A percentile compares a stretch with the other conserved stretches of the same genome.
Evolutionary conservation across 2,797 vertebrate species (phyloP).

Genomic region (Thripadectes ignobilis): DNA sequence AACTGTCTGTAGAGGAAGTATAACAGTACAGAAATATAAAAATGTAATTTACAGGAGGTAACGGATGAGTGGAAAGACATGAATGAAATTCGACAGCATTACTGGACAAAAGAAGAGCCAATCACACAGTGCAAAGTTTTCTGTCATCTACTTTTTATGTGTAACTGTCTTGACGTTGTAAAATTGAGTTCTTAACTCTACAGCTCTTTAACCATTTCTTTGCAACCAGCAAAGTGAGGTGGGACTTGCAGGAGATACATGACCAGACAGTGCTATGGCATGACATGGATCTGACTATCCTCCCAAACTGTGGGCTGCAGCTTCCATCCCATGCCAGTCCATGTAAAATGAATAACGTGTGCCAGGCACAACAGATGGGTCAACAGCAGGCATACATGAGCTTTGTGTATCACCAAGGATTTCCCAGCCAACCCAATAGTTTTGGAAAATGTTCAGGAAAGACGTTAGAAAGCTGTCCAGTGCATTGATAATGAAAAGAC

Average conservation of each 20-base stretch:
- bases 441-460: slow-evolving; percentile 15
- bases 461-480: slow-evolving; percentile 30
- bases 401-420: neutral
- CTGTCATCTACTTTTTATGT: neutral
- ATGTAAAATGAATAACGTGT: neutral
- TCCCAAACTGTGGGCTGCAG: neutral
- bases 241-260: rapidly evolving
- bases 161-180: neutral
- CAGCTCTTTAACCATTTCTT: neutral
- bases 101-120: neutral
- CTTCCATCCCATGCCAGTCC: neutral
- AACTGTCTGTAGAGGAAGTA: neutral
- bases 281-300: neutral
- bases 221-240: neutral
- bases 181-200: neutral
- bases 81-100: neutral
- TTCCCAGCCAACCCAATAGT: neutral
- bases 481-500: neutral
- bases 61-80: neutral
- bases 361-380: slow-evolving; percentile 17
- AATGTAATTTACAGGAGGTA: neutral
- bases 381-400: neutral
- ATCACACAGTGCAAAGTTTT: neutral
- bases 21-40: neutral
- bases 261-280: neutral